These are phyloP conservation scores for Bryconaethiops microstoma DNA, from an alignment of 2,797 vertebrate species.

Conservation along the genomic window DNA sequence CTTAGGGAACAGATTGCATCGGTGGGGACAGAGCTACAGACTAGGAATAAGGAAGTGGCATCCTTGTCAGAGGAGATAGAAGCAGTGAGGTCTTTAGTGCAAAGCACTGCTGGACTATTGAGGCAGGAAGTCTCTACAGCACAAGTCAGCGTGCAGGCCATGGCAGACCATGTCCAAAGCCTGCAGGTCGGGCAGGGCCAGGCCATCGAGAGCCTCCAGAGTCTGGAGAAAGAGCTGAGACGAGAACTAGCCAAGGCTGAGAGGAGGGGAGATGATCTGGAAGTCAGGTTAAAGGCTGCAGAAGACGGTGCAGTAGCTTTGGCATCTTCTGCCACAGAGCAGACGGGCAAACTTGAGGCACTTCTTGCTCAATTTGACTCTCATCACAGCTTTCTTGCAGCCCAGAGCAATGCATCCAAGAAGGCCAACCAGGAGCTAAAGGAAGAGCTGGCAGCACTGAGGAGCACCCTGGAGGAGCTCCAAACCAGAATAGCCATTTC, in stretches of 20 bases:
- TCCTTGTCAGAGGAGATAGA: conserved; percentile 86
- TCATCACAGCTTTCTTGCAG: conserved; percentile 70
- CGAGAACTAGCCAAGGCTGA: conserved; percentile 66
- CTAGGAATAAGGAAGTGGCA: conserved; percentile 86
- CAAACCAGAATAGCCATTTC: conserved; percentile 68
- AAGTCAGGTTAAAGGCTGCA: conserved; percentile 73
- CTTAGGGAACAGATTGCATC: conserved; percentile 82
- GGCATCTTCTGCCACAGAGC: conserved; percentile 59
- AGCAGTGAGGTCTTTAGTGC: conserved; percentile 78
- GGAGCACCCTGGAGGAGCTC: conserved; percentile 73
- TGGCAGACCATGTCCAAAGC: conserved; percentile 72
- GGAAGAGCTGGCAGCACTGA: conserved; percentile 75
- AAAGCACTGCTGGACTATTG: conserved; percentile 74
- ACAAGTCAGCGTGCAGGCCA: conserved; percentile 68
- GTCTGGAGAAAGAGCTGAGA: conserved; percentile 65
- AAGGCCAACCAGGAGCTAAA: conserved; percentile 68
- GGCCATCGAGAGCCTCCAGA: conserved; percentile 60
- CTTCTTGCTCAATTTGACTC: conserved; percentile 74
- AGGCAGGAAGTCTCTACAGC: conserved; percentile 74
- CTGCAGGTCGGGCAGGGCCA: conserved; percentile 72
- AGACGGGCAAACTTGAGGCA: conserved; percentile 72
- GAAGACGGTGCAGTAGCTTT: conserved; percentile 76
- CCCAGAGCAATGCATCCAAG: conserved; percentile 63
- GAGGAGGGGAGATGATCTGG: conserved; percentile 73
- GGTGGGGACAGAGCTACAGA: conserved; percentile 88